Evolutionary conservation across 2,888 invertebrate genomes (phyloP).

Genomic region (Fragum sueziense): DNA sequence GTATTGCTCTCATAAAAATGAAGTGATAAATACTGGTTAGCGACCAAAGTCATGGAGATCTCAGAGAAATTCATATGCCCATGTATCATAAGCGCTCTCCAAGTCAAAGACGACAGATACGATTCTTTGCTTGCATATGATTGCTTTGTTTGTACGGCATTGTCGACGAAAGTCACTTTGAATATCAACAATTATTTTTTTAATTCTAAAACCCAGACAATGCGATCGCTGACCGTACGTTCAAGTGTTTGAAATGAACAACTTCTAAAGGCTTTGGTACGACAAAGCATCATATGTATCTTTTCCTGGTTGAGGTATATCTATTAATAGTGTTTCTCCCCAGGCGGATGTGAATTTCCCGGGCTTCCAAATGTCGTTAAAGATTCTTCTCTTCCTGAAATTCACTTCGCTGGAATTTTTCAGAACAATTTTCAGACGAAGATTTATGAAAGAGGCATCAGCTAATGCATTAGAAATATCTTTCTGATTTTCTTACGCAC

Average conservation of each 20-base stretch:
- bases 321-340: neutral
- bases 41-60: neutral
- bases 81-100: neutral
- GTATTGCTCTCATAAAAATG: neutral
- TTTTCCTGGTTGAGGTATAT: neutral
- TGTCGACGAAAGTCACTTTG: neutral
- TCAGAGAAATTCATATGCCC: neutral
- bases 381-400: neutral
- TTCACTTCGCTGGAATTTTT: neutral
- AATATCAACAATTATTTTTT: neutral
- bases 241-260: neutral
- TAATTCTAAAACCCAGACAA: too few relatives aligned
- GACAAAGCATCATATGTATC: neutral
- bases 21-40: neutral
- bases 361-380: neutral
- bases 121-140: neutral
- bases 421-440: neutral
- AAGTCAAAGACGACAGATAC: too few relatives aligned
- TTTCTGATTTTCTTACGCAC: neutral
- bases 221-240: neutral
- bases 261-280: neutral
- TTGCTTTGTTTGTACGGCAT: neutral
- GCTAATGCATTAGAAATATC: neutral
- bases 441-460: neutral
- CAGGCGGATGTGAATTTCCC: neutral